These are phyloP conservation scores for Ligdia adustata DNA, from an alignment of 2,888 invertebrate genomes.

Conservation along the genomic window DNA sequence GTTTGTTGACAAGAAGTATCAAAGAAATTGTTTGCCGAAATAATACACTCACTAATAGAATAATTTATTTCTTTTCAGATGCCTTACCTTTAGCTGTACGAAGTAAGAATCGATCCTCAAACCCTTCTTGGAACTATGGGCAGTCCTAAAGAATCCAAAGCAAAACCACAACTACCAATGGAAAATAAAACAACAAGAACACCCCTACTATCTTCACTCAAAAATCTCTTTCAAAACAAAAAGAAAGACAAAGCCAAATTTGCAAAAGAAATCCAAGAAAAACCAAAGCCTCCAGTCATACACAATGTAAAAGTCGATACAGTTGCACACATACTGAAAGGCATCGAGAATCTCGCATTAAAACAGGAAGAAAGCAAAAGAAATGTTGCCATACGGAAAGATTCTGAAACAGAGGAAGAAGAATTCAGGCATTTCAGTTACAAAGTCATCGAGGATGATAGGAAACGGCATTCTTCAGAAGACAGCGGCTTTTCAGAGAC, in stretches of 20 bases:
- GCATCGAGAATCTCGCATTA: constrained; percentile 26
- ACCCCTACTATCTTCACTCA: constrained; percentile 30
- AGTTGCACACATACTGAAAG: constrained; percentile 25
- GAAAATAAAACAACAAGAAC: constrained; percentile 57
- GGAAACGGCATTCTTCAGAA: constrained; percentile 56
- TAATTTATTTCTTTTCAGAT: constrained; percentile 31
- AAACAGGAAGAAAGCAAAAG: constrained; percentile 21
- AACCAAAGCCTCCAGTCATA: constrained; percentile 5
- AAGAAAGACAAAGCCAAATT: constrained; percentile 39
- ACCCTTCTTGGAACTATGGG: constrained; percentile 54
- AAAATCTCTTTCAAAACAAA: constrained; percentile 42
- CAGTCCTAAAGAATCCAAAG: constrained; percentile 50
- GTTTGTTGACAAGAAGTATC: too few relatives aligned
- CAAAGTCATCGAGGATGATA: constrained; percentile 55
- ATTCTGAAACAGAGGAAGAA: constrained; percentile 42
- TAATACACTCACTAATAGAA: not conserved
- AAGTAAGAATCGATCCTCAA: not conserved
- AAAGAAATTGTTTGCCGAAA: too few relatives aligned
- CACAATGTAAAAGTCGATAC: not conserved
- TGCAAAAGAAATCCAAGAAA: constrained; percentile 18
- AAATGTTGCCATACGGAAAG: constrained; percentile 30
- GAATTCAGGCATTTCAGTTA: constrained; percentile 58
- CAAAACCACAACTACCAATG: constrained; percentile 53
- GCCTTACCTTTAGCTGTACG: constrained; percentile 8
- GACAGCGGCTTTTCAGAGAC: constrained; percentile 68